phyloP scores from a whole-genome alignment of 2,797 vertebrate genomes.

The Neopelma chrysocephalum region DNA sequence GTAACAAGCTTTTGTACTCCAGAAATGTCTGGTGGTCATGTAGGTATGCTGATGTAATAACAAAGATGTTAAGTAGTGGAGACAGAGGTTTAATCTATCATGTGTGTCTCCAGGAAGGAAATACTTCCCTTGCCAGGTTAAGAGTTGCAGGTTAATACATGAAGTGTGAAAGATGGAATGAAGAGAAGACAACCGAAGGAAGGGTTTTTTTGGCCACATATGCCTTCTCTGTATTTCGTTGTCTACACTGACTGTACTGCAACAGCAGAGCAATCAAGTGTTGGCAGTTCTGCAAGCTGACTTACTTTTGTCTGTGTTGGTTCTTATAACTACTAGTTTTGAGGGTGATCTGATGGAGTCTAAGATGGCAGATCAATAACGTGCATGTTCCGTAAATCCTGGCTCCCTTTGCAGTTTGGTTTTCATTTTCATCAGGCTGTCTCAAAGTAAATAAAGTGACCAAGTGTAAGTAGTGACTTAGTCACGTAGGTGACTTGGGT shows the following conservation, averaged over 20 bases:
- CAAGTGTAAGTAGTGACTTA: not conserved
- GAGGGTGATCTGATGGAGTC: not conserved
- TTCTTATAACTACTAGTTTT: not conserved
- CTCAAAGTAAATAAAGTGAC: not conserved
- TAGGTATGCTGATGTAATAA: not conserved
- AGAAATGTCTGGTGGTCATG: not conserved
- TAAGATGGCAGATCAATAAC: not conserved
- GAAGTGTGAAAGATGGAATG: conserved; percentile 17
- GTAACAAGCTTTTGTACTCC: not conserved
- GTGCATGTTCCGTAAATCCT: not conserved
- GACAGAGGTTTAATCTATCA: conserved; percentile 27
- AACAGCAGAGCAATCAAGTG: not conserved
- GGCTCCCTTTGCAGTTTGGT: not conserved
- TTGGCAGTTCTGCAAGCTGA: not conserved
- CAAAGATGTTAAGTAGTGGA: conserved; percentile 13
- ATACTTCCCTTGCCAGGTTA: not conserved
- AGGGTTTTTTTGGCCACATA: not conserved
- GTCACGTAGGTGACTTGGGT: not conserved
- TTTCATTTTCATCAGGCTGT: not conserved
- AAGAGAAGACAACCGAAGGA: conserved; percentile 13
- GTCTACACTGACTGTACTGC: not conserved
- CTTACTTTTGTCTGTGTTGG: not conserved
- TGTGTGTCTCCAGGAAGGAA: conserved; percentile 33
- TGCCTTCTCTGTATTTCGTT: not conserved
- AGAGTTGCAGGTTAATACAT: not conserved